Base-by-base conservation (phyloP, 1,140 invertebrate genomes). In the Leptinotarsa lineolata region DNA sequence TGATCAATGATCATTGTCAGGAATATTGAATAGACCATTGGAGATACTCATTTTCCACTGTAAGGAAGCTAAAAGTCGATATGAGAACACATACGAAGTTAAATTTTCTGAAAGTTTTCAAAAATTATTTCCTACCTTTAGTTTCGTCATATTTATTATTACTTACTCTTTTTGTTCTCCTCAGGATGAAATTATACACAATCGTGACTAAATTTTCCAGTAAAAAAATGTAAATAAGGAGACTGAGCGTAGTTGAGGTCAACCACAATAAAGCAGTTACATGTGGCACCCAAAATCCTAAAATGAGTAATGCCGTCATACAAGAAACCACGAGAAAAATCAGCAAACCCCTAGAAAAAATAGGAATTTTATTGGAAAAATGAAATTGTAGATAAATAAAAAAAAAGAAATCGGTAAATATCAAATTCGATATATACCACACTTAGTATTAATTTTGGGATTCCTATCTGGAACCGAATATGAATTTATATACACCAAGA, bases 201-300 rank as follows among this genome's bases (percentile, higher is more conserved):
- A 71, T 39, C 21, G 58, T 24, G 2, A 44, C 45, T 12, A 71
- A 1, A 60, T 79, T 80, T 72, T 81, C 73, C 24, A 79, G 63
- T 21, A 81, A 54, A 15, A 79, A 48, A 21, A 68, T 46, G 72
- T 79, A 77, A 39, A 79, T 48, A n/a, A 74, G 12, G 0, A 78
- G 8, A 4, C 75, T 73, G 18, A 76, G 12, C 22, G 70, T 54
- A n/a, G 60, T 44, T 0, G 78, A 76, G 0, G 78, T 72, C 12
- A 81, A 54, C 75, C 79, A 80, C 16, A 80, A 71, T 21, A 75
- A 65, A 21, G 74, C 72, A 6, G 74, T 74, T 13, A 77, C 58
- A n/a, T 58, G 39, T 5, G 80, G 76, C 39, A 79, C 67, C 76
- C 79, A 78, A 63, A 81, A 80, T 12, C 80, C 80, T 20, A 74